Evolutionary conservation across 2,888 invertebrate genomes (phyloP).

Genomic region (Drosophila hamatofila): DNA sequence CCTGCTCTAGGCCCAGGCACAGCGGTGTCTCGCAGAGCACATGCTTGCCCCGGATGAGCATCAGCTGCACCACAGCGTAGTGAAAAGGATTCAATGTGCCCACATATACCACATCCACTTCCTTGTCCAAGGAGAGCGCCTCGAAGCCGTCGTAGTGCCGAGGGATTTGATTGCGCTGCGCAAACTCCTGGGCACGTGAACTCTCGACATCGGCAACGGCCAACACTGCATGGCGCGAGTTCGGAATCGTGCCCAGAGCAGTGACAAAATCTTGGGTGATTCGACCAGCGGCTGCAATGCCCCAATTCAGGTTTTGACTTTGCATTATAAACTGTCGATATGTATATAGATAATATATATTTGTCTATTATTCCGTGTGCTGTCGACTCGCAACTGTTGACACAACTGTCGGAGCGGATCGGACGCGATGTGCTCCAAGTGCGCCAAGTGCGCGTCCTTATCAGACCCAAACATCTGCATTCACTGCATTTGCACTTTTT

Average conservation of each 20-base stretch:
- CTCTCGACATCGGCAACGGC: conserved; percentile 92
- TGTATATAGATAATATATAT: neutral
- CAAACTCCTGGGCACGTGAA: conserved; percentile 91
- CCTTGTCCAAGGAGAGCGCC: conserved; percentile 89
- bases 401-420: conserved; percentile 52
- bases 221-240: conserved; percentile 86
- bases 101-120: conserved; percentile 94
- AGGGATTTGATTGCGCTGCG: conserved; percentile 89
- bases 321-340: conserved; percentile 42
- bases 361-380: conserved; percentile 12
- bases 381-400: conserved; percentile 33
- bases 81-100: conserved; percentile 92
- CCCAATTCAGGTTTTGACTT: conserved; percentile 87
- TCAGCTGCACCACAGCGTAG: conserved; percentile 89
- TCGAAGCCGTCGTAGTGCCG: conserved; percentile 92
- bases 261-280: conserved; percentile 94
- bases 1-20: conserved; percentile 91
- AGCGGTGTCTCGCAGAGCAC: conserved; percentile 96
- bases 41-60: conserved; percentile 93
- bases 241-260: conserved; percentile 89
- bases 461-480: conserved; percentile 68
- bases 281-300: conserved; percentile 93
- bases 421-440: conserved; percentile 32
- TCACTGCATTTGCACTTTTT: conserved; percentile 55
- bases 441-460: conserved; percentile 41